Conservation (phyloP, 2,113 vertebrate genomes). For the Nyctibius bracteatus region DNA sequence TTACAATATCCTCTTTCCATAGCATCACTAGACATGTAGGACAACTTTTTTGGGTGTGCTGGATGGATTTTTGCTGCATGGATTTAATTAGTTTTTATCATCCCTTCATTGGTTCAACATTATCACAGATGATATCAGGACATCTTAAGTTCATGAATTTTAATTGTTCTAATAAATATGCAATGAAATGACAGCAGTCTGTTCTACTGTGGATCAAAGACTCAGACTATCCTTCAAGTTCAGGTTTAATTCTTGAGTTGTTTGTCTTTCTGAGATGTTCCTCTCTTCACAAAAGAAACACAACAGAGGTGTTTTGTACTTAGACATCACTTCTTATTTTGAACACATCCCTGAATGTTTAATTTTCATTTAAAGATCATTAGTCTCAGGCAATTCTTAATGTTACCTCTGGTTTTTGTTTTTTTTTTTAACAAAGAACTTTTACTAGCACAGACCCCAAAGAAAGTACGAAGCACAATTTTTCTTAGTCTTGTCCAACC, state of each 20-base stretch:
- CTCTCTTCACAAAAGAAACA: neutral
- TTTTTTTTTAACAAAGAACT: neutral
- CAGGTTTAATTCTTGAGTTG: neutral
- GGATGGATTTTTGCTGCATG: neutral
- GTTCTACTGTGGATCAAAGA: neutral
- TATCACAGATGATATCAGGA: neutral
- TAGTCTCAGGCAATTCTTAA: neutral
- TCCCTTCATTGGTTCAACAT: neutral
- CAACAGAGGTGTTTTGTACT: neutral
- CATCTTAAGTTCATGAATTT: slow-evolving; percentile 6
- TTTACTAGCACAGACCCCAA: neutral
- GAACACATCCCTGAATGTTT: neutral
- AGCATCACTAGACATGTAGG: neutral
- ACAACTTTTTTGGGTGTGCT: neutral
- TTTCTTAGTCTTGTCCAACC: neutral
- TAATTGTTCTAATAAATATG: slow-evolving; percentile 9
- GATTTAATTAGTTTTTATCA: neutral
- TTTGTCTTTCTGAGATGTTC: neutral
- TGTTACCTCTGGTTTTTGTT: neutral
- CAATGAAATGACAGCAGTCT: neutral
- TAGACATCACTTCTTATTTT: neutral
- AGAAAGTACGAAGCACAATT: neutral
- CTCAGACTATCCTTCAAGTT: neutral
- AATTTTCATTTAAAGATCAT: neutral
- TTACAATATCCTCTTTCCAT: neutral